These are phyloP conservation scores for Papilio helenus DNA, from an alignment of 1,140 invertebrate species.

Conservation along the genomic window DNA sequence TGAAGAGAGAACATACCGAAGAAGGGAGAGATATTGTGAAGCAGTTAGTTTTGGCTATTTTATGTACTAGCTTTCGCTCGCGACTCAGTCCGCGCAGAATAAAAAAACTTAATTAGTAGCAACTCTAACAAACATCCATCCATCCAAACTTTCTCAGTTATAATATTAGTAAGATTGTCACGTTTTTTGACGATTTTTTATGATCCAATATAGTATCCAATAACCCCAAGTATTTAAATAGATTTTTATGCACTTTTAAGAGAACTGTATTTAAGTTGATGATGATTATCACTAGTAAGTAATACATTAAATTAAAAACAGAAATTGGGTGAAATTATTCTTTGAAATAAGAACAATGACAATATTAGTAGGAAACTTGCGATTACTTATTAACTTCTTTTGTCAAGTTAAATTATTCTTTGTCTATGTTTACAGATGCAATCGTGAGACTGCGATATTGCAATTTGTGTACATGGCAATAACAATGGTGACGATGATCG, in stretches of 20 bases:
- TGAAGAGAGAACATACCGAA: constrained; percentile 47
- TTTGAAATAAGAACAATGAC: neutral
- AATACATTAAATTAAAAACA: neutral
- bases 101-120: too few relatives aligned
- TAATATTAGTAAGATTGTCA: too few relatives aligned
- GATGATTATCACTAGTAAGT: too few relatives aligned
- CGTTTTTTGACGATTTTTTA: too few relatives aligned
- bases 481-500: constrained; percentile 58
- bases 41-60: constrained; percentile 50
- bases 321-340: neutral
- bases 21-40: constrained; percentile 59
- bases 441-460: constrained; percentile 56
- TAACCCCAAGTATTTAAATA: too few relatives aligned
- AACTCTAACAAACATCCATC: too few relatives aligned
- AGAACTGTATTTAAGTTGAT: too few relatives aligned
- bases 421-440: constrained; percentile 51
- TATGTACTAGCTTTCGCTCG: too few relatives aligned
- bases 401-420: neutral
- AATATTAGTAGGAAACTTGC: neutral
- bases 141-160: too few relatives aligned
- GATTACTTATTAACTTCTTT: neutral
- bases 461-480: constrained; percentile 55
- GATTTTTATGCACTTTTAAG: too few relatives aligned
- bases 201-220: too few relatives aligned
- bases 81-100: too few relatives aligned